These are phyloP conservation scores for Takifugu rubripes DNA, from an alignment of 2,797 vertebrate species.

Conservation along the genomic window DNA sequence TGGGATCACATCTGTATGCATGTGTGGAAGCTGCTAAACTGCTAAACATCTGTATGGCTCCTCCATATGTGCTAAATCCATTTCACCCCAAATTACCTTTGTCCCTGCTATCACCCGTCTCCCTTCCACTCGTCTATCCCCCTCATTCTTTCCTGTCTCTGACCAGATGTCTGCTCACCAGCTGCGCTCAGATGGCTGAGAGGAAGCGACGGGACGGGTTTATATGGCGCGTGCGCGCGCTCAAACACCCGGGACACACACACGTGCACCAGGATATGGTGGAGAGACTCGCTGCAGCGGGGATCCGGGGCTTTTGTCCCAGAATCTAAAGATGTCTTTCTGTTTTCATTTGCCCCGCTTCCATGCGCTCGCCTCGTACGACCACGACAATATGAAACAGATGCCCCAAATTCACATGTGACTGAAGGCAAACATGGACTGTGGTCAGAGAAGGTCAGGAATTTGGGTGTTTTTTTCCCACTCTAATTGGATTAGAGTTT, in stretches of 20 bases:
- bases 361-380: constrained; percentile 22
- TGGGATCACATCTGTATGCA: constrained; percentile 19
- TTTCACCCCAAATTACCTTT: constrained; percentile 59
- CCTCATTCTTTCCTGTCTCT: constrained; percentile 15
- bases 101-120: constrained; percentile 50
- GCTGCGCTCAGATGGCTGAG: constrained; percentile 70
- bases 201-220: constrained; percentile 40
- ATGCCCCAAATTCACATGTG: constrained; percentile 46
- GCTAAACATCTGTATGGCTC: background rate
- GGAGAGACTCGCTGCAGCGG: constrained; percentile 36
- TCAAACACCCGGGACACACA: constrained; percentile 24
- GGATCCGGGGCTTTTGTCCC: constrained; percentile 50
- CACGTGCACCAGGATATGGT: constrained; percentile 13
- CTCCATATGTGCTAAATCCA: background rate
- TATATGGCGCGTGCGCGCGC: constrained; percentile 34
- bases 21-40: constrained; percentile 1
- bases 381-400: constrained; percentile 58
- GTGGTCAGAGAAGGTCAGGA: constrained; percentile 54
- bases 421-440: constrained; percentile 49
- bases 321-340: constrained; percentile 29
- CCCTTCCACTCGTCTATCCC: constrained; percentile 23
- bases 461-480: constrained; percentile 53
- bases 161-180: constrained; percentile 68
- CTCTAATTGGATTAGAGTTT: constrained; percentile 57
- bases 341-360: constrained; percentile 36